Evolutionary conservation across 2,113 vertebrate species (phyloP).

Genomic region (Stomatorhinus ivindoensis): DNA sequence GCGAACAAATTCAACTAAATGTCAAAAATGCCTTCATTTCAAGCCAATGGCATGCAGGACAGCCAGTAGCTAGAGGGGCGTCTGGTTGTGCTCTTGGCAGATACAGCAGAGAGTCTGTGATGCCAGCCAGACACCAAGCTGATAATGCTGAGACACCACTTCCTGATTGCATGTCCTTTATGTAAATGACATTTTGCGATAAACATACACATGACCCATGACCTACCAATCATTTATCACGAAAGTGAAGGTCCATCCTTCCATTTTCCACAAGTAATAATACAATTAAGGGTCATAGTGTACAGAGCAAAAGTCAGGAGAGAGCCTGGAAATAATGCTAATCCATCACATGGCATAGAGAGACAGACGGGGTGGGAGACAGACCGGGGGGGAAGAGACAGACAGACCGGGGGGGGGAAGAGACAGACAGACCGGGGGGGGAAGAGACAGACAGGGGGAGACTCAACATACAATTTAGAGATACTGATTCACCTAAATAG

Average conservation of each 20-base stretch:
- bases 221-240: not conserved
- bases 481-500: not conserved
- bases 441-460: no score
- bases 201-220: not conserved
- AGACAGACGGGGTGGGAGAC: not conserved
- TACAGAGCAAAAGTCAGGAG: not conserved
- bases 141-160: not conserved
- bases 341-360: not conserved
- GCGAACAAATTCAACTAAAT: not conserved
- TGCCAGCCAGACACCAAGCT: not conserved
- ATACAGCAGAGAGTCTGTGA: not conserved
- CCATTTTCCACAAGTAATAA: not conserved
- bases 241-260: not conserved
- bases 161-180: not conserved
- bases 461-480: not conserved
- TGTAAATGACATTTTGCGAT: not conserved
- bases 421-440: no score
- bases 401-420: no score
- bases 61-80: conserved; percentile 1
- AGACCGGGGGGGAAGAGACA: no score
- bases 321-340: not conserved
- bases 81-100: not conserved
- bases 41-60: not conserved
- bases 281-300: not conserved
- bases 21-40: not conserved